Evolutionary conservation across 2,888 invertebrate genomes (phyloP), one percentile per base, ranked within the genome.

Genomic region (Agrenia bidenticulata): DNA sequence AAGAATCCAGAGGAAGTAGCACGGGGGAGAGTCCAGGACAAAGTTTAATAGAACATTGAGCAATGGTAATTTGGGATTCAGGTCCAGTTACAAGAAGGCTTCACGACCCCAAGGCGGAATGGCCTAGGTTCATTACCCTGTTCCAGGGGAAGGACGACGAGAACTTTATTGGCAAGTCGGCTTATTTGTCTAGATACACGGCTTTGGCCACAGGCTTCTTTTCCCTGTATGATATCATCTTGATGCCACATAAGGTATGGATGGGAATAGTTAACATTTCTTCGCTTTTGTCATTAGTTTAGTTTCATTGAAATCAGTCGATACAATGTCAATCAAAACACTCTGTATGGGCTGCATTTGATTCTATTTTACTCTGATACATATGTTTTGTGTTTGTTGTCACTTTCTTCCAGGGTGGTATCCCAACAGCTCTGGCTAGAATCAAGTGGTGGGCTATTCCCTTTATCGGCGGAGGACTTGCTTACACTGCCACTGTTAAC

Each of bases 91-190:
- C 49, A 11, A 51, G n/a, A 37, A 26, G 64, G 7, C 37, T 13
- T 4, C 17, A 19, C 1, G 63, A 67, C 21, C 15, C 39, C 19
- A 42, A 42, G 15, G 51, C 19, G 0, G 49, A 23, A 24, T 60
- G 60, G 11, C 27, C 32, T 2, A 13, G 15, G 4, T 23, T 67
- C 23, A 49, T 60, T 11, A 32, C 23, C 2, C 58, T 60, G 15
- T 63, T 69, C 21, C 67, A 57, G 9, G 74, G 70, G 15, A 63
- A 56, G 15, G 72, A 74, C 56, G 61, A 69, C 58, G 74, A 75
- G 49, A 49, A 65, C 39, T 60, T 67, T 27, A 4, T 73, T 2
- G 41, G 55, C 1, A 74, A 73, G 51, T 64, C 68, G 4, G n/a
- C 21, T 1, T 45, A 62, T n/a, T 57, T 73, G 39, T 23, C 64